Evolutionary conservation across 1,140 invertebrate species (phyloP).

Genomic region (Pseudachorutes palmiensis): DNA sequence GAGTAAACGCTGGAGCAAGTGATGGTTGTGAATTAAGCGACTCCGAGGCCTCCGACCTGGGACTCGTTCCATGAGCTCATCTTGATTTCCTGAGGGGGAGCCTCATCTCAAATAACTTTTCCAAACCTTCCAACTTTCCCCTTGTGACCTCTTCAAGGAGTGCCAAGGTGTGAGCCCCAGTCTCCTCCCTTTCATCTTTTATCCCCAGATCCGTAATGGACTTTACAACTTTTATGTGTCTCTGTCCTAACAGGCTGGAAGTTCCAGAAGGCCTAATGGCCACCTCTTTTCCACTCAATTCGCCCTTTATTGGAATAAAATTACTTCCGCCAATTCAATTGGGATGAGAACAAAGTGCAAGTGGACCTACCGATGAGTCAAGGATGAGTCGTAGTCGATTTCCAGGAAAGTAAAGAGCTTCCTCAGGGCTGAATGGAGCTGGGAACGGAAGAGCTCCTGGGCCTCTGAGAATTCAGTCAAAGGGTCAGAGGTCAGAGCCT

Average conservation of each 20-base stretch:
- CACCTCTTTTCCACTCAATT: too few relatives aligned
- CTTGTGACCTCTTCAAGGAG: not conserved
- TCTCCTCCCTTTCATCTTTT: too few relatives aligned
- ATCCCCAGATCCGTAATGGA: not conserved
- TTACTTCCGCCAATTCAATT: too few relatives aligned
- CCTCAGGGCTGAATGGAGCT: slow-evolving; percentile 59
- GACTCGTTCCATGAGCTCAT: not conserved
- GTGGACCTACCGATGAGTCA: slow-evolving; percentile 57
- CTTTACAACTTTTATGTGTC: slow-evolving; percentile 5
- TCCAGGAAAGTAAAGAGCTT: slow-evolving; percentile 71
- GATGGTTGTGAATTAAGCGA: not conserved
- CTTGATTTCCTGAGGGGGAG: slow-evolving; percentile 4
- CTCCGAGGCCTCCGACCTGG: not conserved
- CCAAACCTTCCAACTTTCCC: too few relatives aligned
- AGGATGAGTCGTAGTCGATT: slow-evolving; percentile 57
- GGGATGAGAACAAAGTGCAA: too few relatives aligned
- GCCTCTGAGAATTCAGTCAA: slow-evolving; percentile 51
- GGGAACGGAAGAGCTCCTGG: slow-evolving; percentile 67
- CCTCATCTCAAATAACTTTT: not conserved
- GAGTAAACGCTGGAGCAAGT: not conserved
- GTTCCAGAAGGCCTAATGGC: too few relatives aligned
- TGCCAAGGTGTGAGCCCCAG: too few relatives aligned
- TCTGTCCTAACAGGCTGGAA: too few relatives aligned
- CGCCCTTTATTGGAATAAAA: too few relatives aligned
- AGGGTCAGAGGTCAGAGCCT: not conserved